phyloP scores from a whole-genome alignment of 2,113 vertebrate species.

The Sterrhoptilus dennistouni region DNA sequence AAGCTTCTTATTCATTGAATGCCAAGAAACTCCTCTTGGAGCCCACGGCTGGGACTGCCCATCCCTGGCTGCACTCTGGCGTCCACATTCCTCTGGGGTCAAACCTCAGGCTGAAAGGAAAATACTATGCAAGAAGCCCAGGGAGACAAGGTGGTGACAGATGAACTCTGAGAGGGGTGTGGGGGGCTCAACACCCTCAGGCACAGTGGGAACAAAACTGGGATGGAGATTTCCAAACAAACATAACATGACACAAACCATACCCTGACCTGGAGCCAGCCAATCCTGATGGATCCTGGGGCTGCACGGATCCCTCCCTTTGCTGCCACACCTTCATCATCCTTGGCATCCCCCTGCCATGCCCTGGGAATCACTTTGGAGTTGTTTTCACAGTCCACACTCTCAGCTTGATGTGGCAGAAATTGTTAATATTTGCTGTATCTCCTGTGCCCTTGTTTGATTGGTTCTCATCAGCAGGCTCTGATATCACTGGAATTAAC shows the following conservation, averaged over 20 bases:
- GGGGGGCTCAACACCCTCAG: not conserved
- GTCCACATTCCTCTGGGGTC: not conserved
- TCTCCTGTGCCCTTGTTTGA: not conserved
- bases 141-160: not conserved
- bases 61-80: rapidly evolving
- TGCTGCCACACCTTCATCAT: rapidly evolving
- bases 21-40: not conserved
- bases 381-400: rapidly evolving
- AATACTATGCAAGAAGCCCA: rapidly evolving
- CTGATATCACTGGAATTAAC: not conserved
- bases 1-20: not conserved
- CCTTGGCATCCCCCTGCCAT: not conserved
- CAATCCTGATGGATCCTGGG: rapidly evolving
- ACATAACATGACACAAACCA: rapidly evolving
- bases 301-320: not conserved
- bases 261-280: not conserved
- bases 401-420: not conserved
- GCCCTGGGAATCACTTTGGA: not conserved
- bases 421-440: not conserved
- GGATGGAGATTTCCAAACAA: not conserved
- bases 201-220: not conserved
- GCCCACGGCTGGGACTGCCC: rapidly evolving
- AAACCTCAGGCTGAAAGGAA: not conserved
- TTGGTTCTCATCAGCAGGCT: not conserved
- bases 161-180: rapidly evolving